Conservation (phyloP, 2,113 vertebrate species). For the Spea bombifrons region DNA sequence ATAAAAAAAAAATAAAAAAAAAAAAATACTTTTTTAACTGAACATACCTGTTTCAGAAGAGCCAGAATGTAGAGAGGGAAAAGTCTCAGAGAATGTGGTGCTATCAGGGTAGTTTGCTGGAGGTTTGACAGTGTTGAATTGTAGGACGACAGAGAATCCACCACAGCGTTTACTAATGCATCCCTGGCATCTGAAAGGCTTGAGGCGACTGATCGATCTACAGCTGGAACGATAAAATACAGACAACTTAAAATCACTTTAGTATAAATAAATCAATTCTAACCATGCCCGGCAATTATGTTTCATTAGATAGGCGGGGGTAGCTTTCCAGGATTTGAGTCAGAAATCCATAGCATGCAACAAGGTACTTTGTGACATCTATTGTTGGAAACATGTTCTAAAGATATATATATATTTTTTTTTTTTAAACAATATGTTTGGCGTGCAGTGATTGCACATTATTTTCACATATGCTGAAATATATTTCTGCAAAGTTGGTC, state of each 20-base stretch:
- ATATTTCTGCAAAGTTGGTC: too few relatives aligned
- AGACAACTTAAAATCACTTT: neutral
- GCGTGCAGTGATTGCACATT: too few relatives aligned
- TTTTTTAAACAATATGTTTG: too few relatives aligned
- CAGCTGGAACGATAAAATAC: constrained; percentile 66
- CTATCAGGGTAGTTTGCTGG: constrained; percentile 78
- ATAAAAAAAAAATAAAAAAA: too few relatives aligned
- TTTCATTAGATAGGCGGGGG: neutral
- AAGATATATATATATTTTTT: too few relatives aligned
- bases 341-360: too few relatives aligned
- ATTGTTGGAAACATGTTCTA: too few relatives aligned
- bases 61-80: constrained; percentile 89
- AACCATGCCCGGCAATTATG: neutral
- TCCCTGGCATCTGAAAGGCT: constrained; percentile 89
- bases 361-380: too few relatives aligned
- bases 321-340: too few relatives aligned
- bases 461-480: too few relatives aligned
- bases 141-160: constrained; percentile 83
- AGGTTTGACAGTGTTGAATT: constrained; percentile 78
- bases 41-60: constrained; percentile 89
- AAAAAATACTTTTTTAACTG: neutral
- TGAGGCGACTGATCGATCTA: constrained; percentile 88
- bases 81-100: constrained; percentile 79
- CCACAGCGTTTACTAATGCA: constrained; percentile 88
- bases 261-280: too few relatives aligned